A percentile compares a stretch with the other conserved stretches of the same genome.
Conservation (phyloP, 2,888 invertebrate genomes). For the Pandemis heparana region DNA sequence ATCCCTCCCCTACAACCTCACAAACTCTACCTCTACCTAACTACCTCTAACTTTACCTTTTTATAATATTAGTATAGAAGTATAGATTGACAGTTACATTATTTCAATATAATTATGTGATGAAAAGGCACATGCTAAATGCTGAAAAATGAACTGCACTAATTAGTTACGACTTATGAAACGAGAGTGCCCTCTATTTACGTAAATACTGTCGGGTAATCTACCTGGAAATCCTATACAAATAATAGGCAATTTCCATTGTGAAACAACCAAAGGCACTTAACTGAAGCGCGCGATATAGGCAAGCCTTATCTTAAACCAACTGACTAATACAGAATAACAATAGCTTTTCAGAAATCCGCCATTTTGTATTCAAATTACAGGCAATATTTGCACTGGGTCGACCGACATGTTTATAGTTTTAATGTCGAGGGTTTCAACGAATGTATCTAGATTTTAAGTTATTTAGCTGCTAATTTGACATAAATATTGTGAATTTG, state of each 20-base stretch:
- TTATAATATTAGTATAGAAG: too few relatives aligned
- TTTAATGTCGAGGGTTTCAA: not conserved
- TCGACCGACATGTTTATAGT: slow-evolving; percentile 7
- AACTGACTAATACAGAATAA: slow-evolving; percentile 27
- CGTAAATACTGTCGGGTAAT: slow-evolving; percentile 4
- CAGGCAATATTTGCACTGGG: slow-evolving; percentile 8
- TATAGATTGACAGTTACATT: too few relatives aligned
- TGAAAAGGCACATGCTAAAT: not conserved
- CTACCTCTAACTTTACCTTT: too few relatives aligned
- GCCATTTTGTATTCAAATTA: slow-evolving; percentile 38
- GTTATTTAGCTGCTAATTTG: not conserved
- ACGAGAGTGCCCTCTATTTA: not conserved
- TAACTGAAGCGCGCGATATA: slow-evolving; percentile 44
- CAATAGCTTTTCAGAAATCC: slow-evolving; percentile 31
- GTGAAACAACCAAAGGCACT: slow-evolving; percentile 56
- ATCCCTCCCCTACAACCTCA: too few relatives aligned
- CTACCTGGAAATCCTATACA: slow-evolving; percentile 39
- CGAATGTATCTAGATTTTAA: not conserved
- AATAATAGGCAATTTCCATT: slow-evolving; percentile 41
- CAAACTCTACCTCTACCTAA: too few relatives aligned
- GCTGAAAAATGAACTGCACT: not conserved
- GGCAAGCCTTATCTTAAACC: slow-evolving; percentile 38
- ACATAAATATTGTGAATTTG: not conserved
- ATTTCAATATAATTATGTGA: too few relatives aligned
- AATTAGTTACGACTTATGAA: not conserved